Percentiles rank a stretch among this genome's conserved stretches.
Evolutionary conservation across 2,113 vertebrate genomes (phyloP).

Genomic region (Corydoras maculifer): DNA sequence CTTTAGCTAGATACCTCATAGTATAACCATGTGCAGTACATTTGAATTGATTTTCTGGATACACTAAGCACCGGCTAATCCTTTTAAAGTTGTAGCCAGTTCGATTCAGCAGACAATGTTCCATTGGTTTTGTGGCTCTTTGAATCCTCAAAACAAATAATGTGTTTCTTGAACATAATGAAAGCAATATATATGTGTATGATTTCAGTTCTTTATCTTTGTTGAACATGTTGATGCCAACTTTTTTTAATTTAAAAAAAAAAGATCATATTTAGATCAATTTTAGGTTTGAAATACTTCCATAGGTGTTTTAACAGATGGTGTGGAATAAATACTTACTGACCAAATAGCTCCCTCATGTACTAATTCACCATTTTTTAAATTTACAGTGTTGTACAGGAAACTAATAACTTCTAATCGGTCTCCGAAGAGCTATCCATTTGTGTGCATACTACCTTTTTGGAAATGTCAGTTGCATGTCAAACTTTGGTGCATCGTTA

Average conservation of each 20-base stretch:
- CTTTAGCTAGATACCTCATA: too few relatives aligned
- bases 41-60: too few relatives aligned
- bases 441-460: slow-evolving; percentile 20
- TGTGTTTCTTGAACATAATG: too few relatives aligned
- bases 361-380: slow-evolving; percentile 1
- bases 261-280: neutral
- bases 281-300: neutral
- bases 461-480: slow-evolving; percentile 34
- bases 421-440: slow-evolving; percentile 16
- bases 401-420: slow-evolving; percentile 19
- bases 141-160: too few relatives aligned
- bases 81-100: too few relatives aligned
- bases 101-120: too few relatives aligned
- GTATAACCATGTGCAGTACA: too few relatives aligned
- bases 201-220: neutral
- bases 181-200: too few relatives aligned
- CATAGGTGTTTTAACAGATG: neutral
- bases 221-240: too few relatives aligned
- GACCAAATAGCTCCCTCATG: neutral
- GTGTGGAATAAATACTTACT: neutral
- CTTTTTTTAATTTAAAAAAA: neutral
- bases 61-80: too few relatives aligned
- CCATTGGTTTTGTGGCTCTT: too few relatives aligned
- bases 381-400: slow-evolving; percentile 16
- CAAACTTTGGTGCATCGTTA: slow-evolving; percentile 28